Conservation (phyloP, 2,113 vertebrate genomes). For the Larimichthys polyactis region DNA sequence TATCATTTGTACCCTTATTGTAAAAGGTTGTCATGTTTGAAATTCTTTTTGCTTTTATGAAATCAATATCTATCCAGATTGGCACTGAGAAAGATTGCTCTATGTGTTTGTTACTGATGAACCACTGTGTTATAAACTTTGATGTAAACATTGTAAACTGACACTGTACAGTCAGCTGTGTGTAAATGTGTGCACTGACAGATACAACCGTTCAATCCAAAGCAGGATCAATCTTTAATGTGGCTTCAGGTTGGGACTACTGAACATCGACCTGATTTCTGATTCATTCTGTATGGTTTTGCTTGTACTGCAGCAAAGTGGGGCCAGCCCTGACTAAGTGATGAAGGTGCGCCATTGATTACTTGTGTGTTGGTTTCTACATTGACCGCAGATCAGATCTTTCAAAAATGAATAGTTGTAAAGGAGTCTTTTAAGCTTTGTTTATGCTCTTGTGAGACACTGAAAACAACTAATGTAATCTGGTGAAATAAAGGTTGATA, state of each 20-base stretch:
- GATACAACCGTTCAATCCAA: not conserved
- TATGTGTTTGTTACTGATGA: not conserved
- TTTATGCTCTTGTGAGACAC: not conserved
- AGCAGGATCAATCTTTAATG: not conserved
- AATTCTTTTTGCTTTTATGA: not conserved
- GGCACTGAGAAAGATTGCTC: not conserved
- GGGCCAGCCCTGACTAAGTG: not conserved
- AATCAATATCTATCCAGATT: not conserved
- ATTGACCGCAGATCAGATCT: not conserved
- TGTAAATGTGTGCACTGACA: not conserved
- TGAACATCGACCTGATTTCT: not conserved
- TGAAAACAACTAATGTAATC: not conserved
- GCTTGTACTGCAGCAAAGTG: not conserved
- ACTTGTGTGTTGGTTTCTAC: no score
- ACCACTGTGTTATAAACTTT: conserved; percentile 18
- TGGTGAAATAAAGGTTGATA: not conserved
- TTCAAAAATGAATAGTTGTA: no score
- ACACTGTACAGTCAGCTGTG: conserved; percentile 12
- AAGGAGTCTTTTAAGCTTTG: not conserved
- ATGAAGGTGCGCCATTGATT: not conserved
- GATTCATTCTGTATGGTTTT: not conserved
- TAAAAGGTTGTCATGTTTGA: not conserved
- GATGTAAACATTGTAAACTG: not conserved
- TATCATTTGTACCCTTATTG: no score
- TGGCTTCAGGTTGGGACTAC: not conserved